Base-by-base conservation (phyloP, 2,888 invertebrate genomes). In the Plusia festucae region DNA sequence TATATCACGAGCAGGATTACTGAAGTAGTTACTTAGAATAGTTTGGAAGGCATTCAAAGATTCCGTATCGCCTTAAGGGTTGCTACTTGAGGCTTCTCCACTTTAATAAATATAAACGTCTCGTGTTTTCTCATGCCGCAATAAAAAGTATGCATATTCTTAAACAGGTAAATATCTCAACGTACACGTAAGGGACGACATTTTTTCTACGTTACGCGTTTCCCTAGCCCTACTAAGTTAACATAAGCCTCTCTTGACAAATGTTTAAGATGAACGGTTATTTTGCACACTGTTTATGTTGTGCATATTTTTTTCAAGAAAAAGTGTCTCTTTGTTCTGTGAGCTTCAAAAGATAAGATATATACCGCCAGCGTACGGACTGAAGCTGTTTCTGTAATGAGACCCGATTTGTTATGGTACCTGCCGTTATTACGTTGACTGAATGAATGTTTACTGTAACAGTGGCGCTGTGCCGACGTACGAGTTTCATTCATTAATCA, bases 251-350 rank as follows among this genome's bases (percentile, higher is more conserved):
- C 90, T 85, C 88, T 87, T 94, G 94, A 95, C 94, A 95, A 94
- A 95, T 95, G 93, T 88, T 89, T 90, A 90, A 93, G 93, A 93
- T 93, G 92, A 93, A 94, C 92, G 91, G 93, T 93, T 93, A 92
- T 93, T 92, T 91, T 91, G 89, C 90, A 86, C 89, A 88, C 87
- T 91, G 91, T 92, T 91, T 91, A 89, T 91, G 87, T 88, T 90
- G 78, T 87, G 82, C 76, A 83, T 88, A 78, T 87, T 88, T 92
- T 73, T 88, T 88, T 85, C 82, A 82, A 82, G 62, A 66, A 87
- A 89, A 88, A 88, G 90, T 88, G 83, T 85, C 83, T 73, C 79
- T 74, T 76, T 83, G 80, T 80, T 81, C 76, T 84, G 80, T 79
- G 81, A 80, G 85, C 82, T 85, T 85, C 82, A 79, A 82, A 84